These are phyloP conservation scores for Bellardia bayeri DNA, from an alignment of 2,888 invertebrate species.

Conservation along the genomic window DNA sequence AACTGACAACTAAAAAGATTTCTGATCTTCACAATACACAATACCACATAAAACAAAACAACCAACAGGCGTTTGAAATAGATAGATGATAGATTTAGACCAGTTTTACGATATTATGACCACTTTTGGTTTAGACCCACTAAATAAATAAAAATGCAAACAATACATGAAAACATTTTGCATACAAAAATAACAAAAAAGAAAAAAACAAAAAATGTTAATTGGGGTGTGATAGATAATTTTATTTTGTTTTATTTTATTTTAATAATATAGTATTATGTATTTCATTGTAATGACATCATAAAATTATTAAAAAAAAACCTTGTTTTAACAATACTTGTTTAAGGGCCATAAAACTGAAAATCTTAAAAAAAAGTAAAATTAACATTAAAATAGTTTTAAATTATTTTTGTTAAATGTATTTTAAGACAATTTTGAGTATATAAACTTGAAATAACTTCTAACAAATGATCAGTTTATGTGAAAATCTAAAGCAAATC, in stretches of 20 bases:
- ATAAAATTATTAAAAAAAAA: neutral
- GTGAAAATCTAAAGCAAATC: conserved; percentile 3
- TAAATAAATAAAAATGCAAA: neutral
- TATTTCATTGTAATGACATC: neutral
- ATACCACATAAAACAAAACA: neutral
- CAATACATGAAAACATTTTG: neutral
- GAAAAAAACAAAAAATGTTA: neutral
- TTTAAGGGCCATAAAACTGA: neutral
- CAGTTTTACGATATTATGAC: neutral
- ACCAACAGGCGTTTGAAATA: neutral
- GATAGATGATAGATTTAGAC: conserved; percentile 9
- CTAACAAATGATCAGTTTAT: conserved; percentile 27
- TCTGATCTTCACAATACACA: neutral
- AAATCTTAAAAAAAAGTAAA: neutral
- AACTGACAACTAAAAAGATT: neutral
- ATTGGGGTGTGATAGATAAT: neutral
- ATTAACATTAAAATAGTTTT: too few relatives aligned
- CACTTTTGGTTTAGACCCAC: conserved; percentile 2
- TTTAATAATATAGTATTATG: neutral
- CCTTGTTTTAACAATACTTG: neutral
- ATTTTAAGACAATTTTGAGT: neutral
- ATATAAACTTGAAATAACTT: conserved; percentile 29
- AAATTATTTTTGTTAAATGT: too few relatives aligned
- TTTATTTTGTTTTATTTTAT: neutral
- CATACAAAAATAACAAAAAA: neutral